Base-by-base conservation (phyloP, 2,797 vertebrate species). In the Gambelia wislizenii region DNA sequence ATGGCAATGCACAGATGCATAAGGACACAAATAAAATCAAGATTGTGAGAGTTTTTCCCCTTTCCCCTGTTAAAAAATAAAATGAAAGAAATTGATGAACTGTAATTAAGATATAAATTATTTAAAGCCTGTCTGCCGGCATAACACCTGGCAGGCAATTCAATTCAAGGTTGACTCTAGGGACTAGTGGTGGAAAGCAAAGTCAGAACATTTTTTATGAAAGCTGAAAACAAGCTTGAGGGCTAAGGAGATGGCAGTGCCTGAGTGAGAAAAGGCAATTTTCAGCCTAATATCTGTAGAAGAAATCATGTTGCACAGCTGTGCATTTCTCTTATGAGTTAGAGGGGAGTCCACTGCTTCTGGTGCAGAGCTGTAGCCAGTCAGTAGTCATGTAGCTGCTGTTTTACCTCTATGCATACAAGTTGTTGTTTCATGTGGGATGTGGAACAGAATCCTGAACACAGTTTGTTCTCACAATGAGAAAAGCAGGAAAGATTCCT, bases 61-160 rank as follows among this genome's bases (percentile, higher is more conserved):
- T 6, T 80, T 27, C 49, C 27, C 36, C 9, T 20, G 30, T 76
- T 61, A 86, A 69, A 67, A 75, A 87, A 75, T 70, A 72, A 80
- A 89, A 95, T 44, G 70, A 75, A 82, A 87, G 96, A 96, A 96
- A 96, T 94, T 95, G 91, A 97, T 96, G 95, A 96, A 92, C 90
- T 93, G 89, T 97, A 97, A 97, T 97, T 97, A 97, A 91, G 88
- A 90, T 84, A 96, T 97, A 96, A 97, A 97, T 97, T 96, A 96
- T 97, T 96, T 94, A 96, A 93, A 95, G 89, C 90, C 91, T 89
- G 92, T 87, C 94, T 89, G 88, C 91, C 88, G 86, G 89, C 90
- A 84, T 95, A 93, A 95, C 96, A 94, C 91, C 91, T 88, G 89
- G 89, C 87, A 92, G 90, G 92, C 95, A 95, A 94, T 93, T 96